Evolutionary conservation across 2,888 invertebrate genomes (phyloP).

Genomic region (Perizoma affinitatum): DNA sequence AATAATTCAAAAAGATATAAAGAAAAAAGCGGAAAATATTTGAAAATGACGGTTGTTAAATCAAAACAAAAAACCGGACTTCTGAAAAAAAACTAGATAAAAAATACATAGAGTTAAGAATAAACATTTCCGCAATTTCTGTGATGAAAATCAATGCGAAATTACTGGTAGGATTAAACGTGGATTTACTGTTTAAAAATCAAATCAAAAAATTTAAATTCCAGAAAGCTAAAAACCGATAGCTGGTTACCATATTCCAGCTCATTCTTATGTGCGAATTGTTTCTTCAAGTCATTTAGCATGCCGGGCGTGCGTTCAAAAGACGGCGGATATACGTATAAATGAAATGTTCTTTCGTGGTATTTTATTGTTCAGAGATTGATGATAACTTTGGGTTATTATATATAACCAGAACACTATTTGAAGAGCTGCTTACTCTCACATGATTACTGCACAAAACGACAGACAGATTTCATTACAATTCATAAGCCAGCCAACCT

Average conservation of each 20-base stretch:
- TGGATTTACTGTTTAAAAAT: too few species aligned
- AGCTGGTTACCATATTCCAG: conserved; percentile 10
- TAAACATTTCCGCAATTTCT: too few species aligned
- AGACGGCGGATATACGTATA: conserved; percentile 36
- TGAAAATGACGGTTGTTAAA: background rate
- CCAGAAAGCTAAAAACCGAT: background rate
- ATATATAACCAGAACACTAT: background rate
- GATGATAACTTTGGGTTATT: conserved; percentile 3
- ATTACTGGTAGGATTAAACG: too few species aligned
- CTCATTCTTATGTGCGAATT: conserved; percentile 40
- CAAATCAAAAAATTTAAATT: background rate
- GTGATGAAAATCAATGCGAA: too few species aligned
- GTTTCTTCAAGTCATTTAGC: conserved; percentile 41
- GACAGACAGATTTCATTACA: conserved; percentile 16
- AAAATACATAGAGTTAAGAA: too few species aligned
- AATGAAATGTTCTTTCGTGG: conserved; percentile 35
- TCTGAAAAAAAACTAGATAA: too few species aligned
- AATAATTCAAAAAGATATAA: background rate
- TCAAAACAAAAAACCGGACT: too few species aligned
- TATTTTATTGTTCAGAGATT: conserved; percentile 23
- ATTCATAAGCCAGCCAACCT: conserved; percentile 12
- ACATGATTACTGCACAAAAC: conserved; percentile 11
- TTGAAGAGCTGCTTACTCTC: background rate
- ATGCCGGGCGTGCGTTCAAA: conserved; percentile 37
- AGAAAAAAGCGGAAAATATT: background rate